Conservation (phyloP, 1,140 invertebrate genomes). For the Paraescarpia echinospica region DNA sequence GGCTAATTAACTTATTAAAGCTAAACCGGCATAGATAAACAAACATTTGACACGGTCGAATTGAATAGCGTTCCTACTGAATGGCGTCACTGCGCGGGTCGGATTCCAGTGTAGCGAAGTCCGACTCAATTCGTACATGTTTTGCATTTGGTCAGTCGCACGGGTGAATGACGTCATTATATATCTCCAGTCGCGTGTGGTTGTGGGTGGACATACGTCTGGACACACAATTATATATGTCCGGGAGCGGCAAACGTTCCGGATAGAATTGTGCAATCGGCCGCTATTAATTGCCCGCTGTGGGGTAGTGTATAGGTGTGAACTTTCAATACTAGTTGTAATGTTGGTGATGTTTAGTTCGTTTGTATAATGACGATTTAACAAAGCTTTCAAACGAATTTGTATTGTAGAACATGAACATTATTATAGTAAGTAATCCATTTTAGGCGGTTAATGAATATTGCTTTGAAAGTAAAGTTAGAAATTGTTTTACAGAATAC, state of each 20-base stretch:
- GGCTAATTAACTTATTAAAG: background rate
- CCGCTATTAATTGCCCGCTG: background rate
- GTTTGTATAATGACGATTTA: no score
- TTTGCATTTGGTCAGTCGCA: background rate
- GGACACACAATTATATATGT: background rate
- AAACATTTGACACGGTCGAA: background rate
- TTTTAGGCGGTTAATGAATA: no score
- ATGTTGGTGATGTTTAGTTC: no score
- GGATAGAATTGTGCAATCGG: slow-evolving; percentile 4
- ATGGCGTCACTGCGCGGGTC: no score
- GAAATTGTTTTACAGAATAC: no score
- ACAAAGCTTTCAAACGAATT: no score
- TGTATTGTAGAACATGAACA: no score
- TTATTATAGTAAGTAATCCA: no score
- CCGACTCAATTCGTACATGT: background rate
- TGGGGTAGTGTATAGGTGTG: background rate
- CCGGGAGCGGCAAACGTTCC: background rate
- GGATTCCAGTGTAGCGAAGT: background rate
- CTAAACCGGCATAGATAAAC: background rate
- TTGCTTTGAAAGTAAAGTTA: no score
- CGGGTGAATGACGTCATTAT: background rate
- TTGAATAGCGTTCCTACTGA: background rate
- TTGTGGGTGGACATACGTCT: background rate
- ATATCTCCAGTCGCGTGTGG: background rate
- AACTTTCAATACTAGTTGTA: background rate